Evolutionary conservation across 2,797 vertebrate species (phyloP).

Genomic region (Melanotaenia maccullochi): DNA sequence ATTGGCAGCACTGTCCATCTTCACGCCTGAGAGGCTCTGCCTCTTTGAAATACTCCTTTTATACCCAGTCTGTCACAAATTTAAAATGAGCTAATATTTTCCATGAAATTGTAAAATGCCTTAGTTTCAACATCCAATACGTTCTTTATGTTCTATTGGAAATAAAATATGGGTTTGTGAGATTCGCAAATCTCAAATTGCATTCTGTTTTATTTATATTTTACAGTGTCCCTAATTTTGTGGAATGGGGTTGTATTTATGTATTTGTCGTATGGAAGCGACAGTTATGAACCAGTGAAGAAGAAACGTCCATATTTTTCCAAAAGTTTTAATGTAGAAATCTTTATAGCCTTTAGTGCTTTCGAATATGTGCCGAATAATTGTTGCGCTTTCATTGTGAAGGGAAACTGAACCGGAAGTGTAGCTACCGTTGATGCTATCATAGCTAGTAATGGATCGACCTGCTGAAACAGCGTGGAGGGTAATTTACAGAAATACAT

Average conservation of each 20-base stretch:
- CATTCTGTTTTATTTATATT: background rate
- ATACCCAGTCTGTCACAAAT: no score
- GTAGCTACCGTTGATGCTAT: background rate
- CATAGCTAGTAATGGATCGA: constrained; percentile 52
- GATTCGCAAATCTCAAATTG: background rate
- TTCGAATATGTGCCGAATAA: background rate
- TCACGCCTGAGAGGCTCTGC: no score
- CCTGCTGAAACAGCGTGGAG: constrained; percentile 36
- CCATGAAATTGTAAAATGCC: no score
- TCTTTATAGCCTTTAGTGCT: background rate
- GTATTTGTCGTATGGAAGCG: background rate
- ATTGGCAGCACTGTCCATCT: no score
- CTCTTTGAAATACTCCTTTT: no score
- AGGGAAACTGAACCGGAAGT: constrained; percentile 40
- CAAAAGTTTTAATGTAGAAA: background rate
- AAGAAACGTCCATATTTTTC: background rate
- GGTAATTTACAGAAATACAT: constrained; percentile 50
- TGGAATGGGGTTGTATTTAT: background rate
- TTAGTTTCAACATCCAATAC: no score
- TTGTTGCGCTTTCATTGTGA: constrained; percentile 44
- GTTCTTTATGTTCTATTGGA: background rate
- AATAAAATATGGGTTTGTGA: background rate
- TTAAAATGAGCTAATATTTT: no score
- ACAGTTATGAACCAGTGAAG: background rate
- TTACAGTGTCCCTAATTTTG: background rate